Base-by-base conservation (phyloP, 1,140 invertebrate species). In the Drosophila ficusphila region DNA sequence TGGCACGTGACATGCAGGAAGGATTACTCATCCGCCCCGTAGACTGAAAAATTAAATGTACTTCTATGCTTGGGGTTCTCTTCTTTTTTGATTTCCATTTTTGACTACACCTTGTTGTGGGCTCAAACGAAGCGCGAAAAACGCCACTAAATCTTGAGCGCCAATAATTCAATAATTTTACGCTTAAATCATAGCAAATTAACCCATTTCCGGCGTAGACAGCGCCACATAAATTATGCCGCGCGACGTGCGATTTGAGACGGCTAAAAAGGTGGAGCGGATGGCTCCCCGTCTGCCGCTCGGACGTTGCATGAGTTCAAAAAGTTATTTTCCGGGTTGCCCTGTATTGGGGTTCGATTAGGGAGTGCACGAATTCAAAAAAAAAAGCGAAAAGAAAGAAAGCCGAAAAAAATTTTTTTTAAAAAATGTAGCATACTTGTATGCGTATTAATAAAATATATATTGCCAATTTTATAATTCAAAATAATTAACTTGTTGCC, bases 81-180 rank as follows among this genome's bases (percentile, higher is more conserved):
- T 34, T 34, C 12, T 29, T 14, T 29, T 62, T 51, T 29, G 3
- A 8, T 52, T 36, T 46, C 21, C 33, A 36, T 39, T 19, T 7
- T 8, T 29, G 8, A 41, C 62, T 52, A 48, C 72, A 86, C 79
- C 79, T 79, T 65, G 33, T 44, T 34, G 27, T 52, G 31, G 16
- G 34, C 23, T 67, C 56, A 76, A 85, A n/a, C 52, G 44, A 62
- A 72, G 61, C 76, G 71, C 60, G 64, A 67, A 76, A 76, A 86
- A 46, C 31, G 47, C 60, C 69, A 77, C 57, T 76, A 75, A 81
- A 68, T 88, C 82, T 64, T 74, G 49, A 67, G 64, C 52, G 64
- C 82, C 82, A 88, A 88, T 88, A 88, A 88, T 88, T 88, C 82
- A 88, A 88, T 88, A 88, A 88, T 88, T 88, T 88, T 78, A 88